Percentiles rank a stretch among this genome's conserved stretches.
These are phyloP conservation scores for Aricia agestis DNA, from an alignment of 1,140 invertebrate species.

Conservation along the genomic window DNA sequence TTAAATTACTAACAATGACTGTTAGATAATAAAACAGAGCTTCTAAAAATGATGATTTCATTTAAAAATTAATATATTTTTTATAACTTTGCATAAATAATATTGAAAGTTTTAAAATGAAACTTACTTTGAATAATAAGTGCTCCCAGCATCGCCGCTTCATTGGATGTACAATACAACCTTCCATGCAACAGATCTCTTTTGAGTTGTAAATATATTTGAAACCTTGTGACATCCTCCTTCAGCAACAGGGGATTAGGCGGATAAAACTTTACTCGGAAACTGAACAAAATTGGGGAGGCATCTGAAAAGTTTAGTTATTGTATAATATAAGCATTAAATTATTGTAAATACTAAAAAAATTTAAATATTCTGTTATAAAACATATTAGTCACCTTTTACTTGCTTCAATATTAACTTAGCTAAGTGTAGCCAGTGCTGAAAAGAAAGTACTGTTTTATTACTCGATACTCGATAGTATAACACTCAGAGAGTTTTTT, in stretches of 20 bases:
- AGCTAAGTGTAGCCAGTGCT: conserved; percentile 97
- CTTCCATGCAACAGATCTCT: conserved; percentile 96
- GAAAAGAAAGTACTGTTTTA: conserved; percentile 47
- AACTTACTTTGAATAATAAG: conserved; percentile 94
- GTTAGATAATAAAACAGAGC: no score
- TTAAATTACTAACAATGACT: no score
- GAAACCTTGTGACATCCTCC: conserved; percentile 93
- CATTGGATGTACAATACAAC: conserved; percentile 92
- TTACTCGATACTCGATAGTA: background rate
- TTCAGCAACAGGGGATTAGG: conserved; percentile 89
- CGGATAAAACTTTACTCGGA: conserved; percentile 96
- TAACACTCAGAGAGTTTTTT: background rate
- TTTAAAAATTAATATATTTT: no score
- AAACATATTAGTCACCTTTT: conserved; percentile 82
- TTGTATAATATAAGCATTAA: background rate
- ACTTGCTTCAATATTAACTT: conserved; percentile 96
- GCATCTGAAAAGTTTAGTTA: conserved; percentile 79
- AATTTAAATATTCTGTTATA: background rate
- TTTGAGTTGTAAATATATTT: conserved; percentile 95
- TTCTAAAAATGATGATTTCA: no score
- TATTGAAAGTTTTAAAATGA: background rate
- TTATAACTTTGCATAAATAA: background rate
- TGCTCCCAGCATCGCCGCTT: conserved; percentile 92
- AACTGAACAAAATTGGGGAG: conserved; percentile 91
- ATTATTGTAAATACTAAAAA: background rate